Evolutionary conservation across 2,888 invertebrate species (phyloP).

Genomic region (Aphrophora alni): DNA sequence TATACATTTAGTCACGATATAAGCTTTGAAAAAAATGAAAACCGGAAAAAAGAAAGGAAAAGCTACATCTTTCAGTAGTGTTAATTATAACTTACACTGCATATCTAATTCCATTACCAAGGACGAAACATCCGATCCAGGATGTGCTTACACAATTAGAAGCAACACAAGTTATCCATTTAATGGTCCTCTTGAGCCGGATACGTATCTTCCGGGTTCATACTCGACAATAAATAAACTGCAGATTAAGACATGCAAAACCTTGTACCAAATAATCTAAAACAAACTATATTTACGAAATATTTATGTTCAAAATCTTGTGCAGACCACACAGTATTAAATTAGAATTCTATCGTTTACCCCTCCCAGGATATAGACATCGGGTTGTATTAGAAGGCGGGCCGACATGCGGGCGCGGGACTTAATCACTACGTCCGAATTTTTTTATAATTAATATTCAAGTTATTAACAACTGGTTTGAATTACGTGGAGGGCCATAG

Average conservation of each 20-base stretch:
- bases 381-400: neutral
- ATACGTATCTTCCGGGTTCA: neutral
- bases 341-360: neutral
- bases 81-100: too few relatives aligned
- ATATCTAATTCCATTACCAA: neutral
- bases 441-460: neutral
- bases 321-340: neutral
- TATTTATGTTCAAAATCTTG: neutral
- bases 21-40: too few relatives aligned
- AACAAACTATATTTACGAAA: neutral
- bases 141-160: neutral
- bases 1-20: too few relatives aligned
- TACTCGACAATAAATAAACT: neutral
- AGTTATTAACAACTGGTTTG: neutral
- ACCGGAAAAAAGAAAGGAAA: too few relatives aligned
- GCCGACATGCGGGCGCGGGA: neutral
- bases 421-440: neutral
- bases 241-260: neutral
- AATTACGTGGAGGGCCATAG: neutral
- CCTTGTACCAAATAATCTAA: neutral
- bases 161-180: neutral
- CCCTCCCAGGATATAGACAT: neutral
- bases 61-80: too few relatives aligned
- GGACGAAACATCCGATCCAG: neutral
- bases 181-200: neutral